A percentile compares a stretch with the other conserved stretches of the same genome.
These are phyloP conservation scores for Phorcus lineatus DNA, from an alignment of 2,888 invertebrate genomes.

Conservation along the genomic window DNA sequence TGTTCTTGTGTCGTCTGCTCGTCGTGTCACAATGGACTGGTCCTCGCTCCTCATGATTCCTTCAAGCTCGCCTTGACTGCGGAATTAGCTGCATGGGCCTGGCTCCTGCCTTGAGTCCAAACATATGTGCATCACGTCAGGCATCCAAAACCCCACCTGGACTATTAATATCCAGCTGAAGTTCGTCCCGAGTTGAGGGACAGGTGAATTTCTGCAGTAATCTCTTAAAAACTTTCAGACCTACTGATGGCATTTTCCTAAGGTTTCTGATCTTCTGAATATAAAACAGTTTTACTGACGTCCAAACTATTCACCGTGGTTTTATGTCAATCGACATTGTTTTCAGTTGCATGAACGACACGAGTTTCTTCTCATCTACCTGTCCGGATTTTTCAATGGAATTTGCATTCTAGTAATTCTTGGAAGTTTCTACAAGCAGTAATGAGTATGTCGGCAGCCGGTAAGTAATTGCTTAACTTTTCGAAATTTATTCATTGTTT, in stretches of 20 bases:
- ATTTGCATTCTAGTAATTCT: not conserved
- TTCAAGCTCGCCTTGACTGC: not conserved
- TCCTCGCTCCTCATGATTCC: not conserved
- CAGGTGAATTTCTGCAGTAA: not conserved
- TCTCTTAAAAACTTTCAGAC: no score
- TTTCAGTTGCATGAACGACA: not conserved
- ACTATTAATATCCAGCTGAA: not conserved
- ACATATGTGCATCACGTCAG: not conserved
- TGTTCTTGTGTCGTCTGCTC: constrained; percentile 1
- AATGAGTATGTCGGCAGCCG: not conserved
- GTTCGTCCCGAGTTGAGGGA: not conserved
- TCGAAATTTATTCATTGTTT: no score
- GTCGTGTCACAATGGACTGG: not conserved
- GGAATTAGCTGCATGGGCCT: not conserved
- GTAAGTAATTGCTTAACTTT: not conserved
- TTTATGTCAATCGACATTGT: not conserved
- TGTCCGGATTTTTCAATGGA: not conserved
- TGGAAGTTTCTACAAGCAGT: not conserved
- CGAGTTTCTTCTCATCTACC: no score
- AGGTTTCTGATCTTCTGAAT: not conserved
- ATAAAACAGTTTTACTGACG: not conserved
- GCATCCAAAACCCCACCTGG: not conserved
- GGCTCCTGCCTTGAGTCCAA: not conserved
- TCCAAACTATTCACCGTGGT: not conserved
- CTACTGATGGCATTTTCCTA: no score